Base-by-base conservation (phyloP, 92 coral and sea anemone species). In the Phymanthus crucifer region DNA sequence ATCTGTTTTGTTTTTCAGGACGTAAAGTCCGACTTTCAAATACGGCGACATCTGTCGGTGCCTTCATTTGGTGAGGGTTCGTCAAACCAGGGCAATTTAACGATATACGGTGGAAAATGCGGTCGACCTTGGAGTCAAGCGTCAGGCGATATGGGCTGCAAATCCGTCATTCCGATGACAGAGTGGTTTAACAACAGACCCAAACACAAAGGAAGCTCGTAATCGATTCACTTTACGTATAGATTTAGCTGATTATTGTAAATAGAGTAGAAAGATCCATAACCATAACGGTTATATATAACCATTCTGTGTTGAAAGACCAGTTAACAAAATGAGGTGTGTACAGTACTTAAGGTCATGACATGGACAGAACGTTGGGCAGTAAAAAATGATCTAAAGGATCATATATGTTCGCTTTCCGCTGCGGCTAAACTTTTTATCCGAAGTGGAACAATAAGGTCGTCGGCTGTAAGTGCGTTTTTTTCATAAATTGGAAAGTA, bases 101-200 rank as follows among this genome's bases (percentile, higher is more conserved):
- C 92, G 23, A 50, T 89, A 26, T 89, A 79, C 61, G 92, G 92
- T 29, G 84, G 76, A 45, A 58, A 65, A 32, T 84, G 91, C 68
- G 88, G 84, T 16, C 46, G 40, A 65, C 68, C 77, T 27, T 38
- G 83, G 82, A 58, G 54, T 27, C 34, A 6, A 29, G 87, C 88
- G 14, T 79, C 81, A 70, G 45, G 26, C 24, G 75, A 84, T 13
- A 88, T 83, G 85, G 87, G 91, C 24, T 88, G 91, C 77, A 75
- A 31, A 11, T n/a, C n/a, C n/a, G 27, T 80, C 29, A 64, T 73
- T 57, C 35, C 85, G 0, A 40, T 82, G 17, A 74, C 65, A 16
- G 86, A 82, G 27, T n/a, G n/a, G n/a, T 31, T 71, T 18, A 43
- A 43, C 5, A 12, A 46, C n/a, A 72, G 74, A 12, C 17, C 27